phyloP scores from a whole-genome alignment of 2,113 vertebrate species.

The Pristiophorus japonicus region DNA sequence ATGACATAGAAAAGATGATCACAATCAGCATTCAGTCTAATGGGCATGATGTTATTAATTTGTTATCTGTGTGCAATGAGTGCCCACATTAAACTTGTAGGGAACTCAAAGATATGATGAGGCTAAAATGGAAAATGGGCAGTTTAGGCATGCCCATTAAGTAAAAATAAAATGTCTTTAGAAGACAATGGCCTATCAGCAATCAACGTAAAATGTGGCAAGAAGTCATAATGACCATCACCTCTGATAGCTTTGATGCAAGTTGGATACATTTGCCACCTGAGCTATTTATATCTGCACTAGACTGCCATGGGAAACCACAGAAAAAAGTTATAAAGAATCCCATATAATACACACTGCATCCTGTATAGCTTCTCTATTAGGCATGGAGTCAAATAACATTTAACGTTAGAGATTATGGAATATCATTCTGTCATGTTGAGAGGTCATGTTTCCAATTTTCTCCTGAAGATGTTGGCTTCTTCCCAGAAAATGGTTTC shows the following conservation, averaged over 20 bases:
- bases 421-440: constrained; percentile 11
- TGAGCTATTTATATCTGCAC: neutral
- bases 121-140: neutral
- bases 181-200: neutral
- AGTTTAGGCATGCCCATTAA: neutral
- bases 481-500: neutral
- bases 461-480: constrained; percentile 20
- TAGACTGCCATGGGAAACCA: neutral
- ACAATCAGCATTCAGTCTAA: neutral
- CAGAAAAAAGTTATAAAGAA: neutral
- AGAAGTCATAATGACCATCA: neutral
- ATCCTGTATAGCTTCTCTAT: neutral
- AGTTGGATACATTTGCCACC: neutral
- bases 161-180: neutral
- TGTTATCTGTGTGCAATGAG: neutral
- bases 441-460: constrained; percentile 10
- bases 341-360: neutral
- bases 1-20: neutral
- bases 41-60: neutral
- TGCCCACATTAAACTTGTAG: neutral
- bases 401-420: constrained; percentile 5
- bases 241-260: neutral
- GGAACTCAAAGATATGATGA: neutral
- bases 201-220: neutral
- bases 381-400: neutral